These are phyloP conservation scores for Agelastica alni DNA, from an alignment of 2,888 invertebrate species.

Conservation along the genomic window DNA sequence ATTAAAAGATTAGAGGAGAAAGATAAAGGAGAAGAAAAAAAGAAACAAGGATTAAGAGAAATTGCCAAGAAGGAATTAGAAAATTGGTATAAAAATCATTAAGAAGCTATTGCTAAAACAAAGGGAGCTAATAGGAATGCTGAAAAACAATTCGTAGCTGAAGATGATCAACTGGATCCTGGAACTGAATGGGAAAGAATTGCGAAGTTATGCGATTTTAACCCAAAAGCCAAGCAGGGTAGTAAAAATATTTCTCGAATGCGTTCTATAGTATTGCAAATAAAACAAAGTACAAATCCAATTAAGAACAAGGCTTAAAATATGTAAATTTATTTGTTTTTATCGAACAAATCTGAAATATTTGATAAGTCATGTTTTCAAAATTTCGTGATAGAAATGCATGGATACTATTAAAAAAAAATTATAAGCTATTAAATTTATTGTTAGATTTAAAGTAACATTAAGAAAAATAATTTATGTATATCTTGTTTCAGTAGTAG, in stretches of 20 bases:
- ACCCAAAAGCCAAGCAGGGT: conserved; percentile 84
- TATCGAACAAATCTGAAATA: neutral
- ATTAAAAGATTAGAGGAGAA: conserved; percentile 84
- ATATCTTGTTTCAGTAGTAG: too few relatives aligned
- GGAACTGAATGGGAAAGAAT: conserved; percentile 98
- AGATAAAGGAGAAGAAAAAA: conserved; percentile 88
- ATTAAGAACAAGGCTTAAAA: conserved; percentile 56
- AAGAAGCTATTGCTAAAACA: conserved; percentile 92
- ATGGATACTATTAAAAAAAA: neutral
- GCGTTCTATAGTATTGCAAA: conserved; percentile 92
- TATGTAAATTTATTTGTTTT: neutral
- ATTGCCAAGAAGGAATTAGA: conserved; percentile 95
- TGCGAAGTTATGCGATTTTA: conserved; percentile 95
- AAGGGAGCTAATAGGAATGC: conserved; percentile 94
- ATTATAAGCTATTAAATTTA: neutral
- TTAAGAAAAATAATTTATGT: conserved; percentile 16
- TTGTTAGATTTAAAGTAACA: conserved; percentile 14
- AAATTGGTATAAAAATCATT: conserved; percentile 97
- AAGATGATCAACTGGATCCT: conserved; percentile 74
- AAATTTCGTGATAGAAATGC: too few relatives aligned
- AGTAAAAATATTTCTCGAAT: conserved; percentile 93
- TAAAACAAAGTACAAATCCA: conserved; percentile 82
- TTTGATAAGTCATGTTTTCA: neutral
- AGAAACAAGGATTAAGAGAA: conserved; percentile 85
- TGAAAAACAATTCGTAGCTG: conserved; percentile 90